phyloP scores from a whole-genome alignment of 2,888 invertebrate species.

The Physocephala rufipes region DNA sequence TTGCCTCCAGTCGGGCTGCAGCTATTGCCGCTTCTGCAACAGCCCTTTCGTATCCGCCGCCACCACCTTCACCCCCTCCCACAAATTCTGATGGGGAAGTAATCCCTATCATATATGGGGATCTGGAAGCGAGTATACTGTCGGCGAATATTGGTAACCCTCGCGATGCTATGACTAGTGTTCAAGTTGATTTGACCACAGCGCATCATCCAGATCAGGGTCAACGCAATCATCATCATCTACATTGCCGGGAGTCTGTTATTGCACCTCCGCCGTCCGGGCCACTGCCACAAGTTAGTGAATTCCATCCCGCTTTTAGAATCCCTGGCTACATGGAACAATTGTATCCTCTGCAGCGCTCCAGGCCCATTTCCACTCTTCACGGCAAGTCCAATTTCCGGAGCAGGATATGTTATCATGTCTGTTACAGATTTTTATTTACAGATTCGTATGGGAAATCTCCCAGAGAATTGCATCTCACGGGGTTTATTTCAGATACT shows the following conservation, averaged over 20 bases:
- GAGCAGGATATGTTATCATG: background rate
- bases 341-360: slow-evolving; percentile 77
- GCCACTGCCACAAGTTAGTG: slow-evolving; percentile 68
- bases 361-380: slow-evolving; percentile 74
- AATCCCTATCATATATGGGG: slow-evolving; percentile 16
- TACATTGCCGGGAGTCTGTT: slow-evolving; percentile 47
- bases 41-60: slow-evolving; percentile 58
- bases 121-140: background rate
- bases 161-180: slow-evolving; percentile 47
- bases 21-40: slow-evolving; percentile 68
- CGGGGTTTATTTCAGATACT: slow-evolving; percentile 71
- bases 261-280: slow-evolving; percentile 62
- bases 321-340: slow-evolving; percentile 82
- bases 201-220: slow-evolving; percentile 28
- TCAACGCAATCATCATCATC: slow-evolving; percentile 34
- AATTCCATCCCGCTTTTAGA: slow-evolving; percentile 75
- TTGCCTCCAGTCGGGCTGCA: slow-evolving; percentile 66
- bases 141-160: slow-evolving; percentile 61
- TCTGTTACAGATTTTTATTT: slow-evolving; percentile 47
- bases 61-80: slow-evolving; percentile 19
- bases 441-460: slow-evolving; percentile 58
- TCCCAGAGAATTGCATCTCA: slow-evolving; percentile 60
- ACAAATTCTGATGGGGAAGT: slow-evolving; percentile 7
- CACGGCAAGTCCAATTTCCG: slow-evolving; percentile 69
- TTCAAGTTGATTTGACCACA: slow-evolving; percentile 24